These are phyloP conservation scores for Caenorhabditis sp. DNA, from an alignment of 2,888 invertebrate species.

Conservation along the genomic window DNA sequence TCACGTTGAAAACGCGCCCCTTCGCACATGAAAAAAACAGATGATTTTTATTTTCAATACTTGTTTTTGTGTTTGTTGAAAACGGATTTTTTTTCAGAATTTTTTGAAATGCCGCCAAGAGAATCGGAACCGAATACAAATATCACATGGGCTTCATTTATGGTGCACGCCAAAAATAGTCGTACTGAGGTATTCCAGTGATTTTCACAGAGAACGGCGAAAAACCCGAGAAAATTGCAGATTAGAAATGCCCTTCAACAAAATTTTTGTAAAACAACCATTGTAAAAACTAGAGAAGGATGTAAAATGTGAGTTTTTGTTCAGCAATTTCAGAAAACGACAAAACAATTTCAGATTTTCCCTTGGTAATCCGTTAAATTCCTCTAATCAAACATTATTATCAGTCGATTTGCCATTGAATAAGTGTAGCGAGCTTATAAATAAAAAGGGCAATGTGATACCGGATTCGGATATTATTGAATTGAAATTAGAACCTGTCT, in stretches of 20 bases:
- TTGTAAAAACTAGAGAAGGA: neutral
- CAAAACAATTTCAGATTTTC: conserved; percentile 15
- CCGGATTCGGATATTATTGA: neutral
- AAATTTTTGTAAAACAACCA: conserved; percentile 2
- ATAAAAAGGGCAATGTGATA: neutral
- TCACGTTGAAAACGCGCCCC: neutral
- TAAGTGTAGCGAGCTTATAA: neutral
- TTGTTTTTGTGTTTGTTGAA: neutral
- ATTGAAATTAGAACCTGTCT: conserved; percentile 7
- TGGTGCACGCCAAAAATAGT: neutral
- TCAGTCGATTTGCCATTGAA: conserved; percentile 1
- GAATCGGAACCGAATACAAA: conserved; percentile 2
- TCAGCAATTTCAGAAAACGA: neutral
- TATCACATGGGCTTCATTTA: neutral
- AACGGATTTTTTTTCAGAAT: neutral
- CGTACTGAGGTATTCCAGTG: neutral
- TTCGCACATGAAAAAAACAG: neutral
- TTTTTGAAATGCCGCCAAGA: conserved; percentile 5
- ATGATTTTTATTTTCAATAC: neutral
- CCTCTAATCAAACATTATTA: conserved; percentile 21
- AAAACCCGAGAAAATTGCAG: neutral
- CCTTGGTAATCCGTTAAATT: conserved; percentile 12
- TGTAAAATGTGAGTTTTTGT: conserved; percentile 8
- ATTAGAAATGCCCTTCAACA: neutral
- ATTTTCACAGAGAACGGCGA: neutral